These are phyloP conservation scores for Zygogramma bicolorata DNA, from an alignment of 2,888 invertebrate genomes.

Conservation along the genomic window DNA sequence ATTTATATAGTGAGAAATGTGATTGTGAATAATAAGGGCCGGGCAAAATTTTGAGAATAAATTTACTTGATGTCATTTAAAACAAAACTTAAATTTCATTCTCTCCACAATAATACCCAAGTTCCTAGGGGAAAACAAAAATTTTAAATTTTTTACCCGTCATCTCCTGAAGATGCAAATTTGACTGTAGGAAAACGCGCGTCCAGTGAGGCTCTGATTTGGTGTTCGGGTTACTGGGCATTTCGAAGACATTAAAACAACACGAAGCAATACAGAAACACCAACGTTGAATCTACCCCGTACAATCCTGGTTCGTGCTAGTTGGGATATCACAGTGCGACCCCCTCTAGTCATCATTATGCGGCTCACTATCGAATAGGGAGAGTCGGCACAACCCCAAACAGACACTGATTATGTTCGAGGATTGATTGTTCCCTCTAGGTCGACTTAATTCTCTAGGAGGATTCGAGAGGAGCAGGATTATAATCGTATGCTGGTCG, in stretches of 20 bases:
- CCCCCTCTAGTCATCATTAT: constrained; percentile 38
- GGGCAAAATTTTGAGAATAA: too few relatives aligned
- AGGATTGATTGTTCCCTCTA: constrained; percentile 30
- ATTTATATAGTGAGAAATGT: too few relatives aligned
- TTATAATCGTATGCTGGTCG: not conserved
- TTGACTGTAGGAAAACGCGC: too few relatives aligned
- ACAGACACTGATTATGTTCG: constrained; percentile 40
- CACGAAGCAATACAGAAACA: not conserved
- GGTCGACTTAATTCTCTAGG: constrained; percentile 1
- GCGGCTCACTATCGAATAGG: constrained; percentile 28
- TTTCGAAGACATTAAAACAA: not conserved
- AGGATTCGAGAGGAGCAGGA: not conserved
- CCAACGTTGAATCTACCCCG: not conserved
- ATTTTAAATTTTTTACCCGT: too few relatives aligned
- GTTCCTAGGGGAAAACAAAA: too few relatives aligned
- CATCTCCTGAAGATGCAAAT: too few relatives aligned
- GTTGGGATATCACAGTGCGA: constrained; percentile 34
- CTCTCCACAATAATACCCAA: too few relatives aligned
- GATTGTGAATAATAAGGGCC: too few relatives aligned
- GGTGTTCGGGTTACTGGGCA: too few relatives aligned
- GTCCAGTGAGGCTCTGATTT: not conserved
- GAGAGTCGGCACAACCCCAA: constrained; percentile 21
- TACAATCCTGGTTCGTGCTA: constrained; percentile 3
- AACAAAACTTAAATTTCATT: too few relatives aligned
- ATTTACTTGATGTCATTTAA: too few relatives aligned